These are phyloP conservation scores for Coilia nasus DNA, from an alignment of 2,797 vertebrate genomes.

Conservation along the genomic window DNA sequence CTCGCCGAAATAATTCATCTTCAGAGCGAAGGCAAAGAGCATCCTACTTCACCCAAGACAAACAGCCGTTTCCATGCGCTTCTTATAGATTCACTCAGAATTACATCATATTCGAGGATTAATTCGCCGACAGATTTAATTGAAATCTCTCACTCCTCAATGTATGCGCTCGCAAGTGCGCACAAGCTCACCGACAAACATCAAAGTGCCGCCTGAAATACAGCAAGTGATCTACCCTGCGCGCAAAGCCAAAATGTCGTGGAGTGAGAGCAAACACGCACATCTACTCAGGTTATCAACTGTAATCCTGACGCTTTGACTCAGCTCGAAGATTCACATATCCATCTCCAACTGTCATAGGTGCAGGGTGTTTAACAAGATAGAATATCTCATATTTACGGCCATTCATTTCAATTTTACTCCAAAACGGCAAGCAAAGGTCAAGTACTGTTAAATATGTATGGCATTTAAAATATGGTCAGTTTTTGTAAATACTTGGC, in stretches of 20 bases:
- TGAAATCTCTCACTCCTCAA: conserved; percentile 43
- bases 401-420: not conserved
- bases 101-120: conserved; percentile 49
- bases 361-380: not conserved
- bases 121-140: conserved; percentile 56
- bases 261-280: conserved; percentile 38
- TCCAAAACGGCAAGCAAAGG: not conserved
- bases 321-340: not conserved
- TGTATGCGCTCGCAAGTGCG: conserved; percentile 33
- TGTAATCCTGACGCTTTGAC: not conserved
- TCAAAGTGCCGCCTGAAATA: conserved; percentile 19
- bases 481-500: no score
- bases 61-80: conserved; percentile 28
- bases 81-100: conserved; percentile 40
- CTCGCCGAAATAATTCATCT: conserved; percentile 41
- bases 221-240: conserved; percentile 24
- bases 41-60: conserved; percentile 36
- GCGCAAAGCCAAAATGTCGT: conserved; percentile 29
- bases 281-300: conserved; percentile 23
- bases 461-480: not conserved
- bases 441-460: not conserved
- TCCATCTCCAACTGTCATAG: not conserved
- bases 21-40: not conserved
- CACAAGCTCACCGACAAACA: conserved; percentile 14
- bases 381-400: not conserved